Evolutionary conservation across 2,888 invertebrate genomes (phyloP), one percentile per base, ranked within the genome.

Genomic region (Pristionchus fissidentatus): DNA sequence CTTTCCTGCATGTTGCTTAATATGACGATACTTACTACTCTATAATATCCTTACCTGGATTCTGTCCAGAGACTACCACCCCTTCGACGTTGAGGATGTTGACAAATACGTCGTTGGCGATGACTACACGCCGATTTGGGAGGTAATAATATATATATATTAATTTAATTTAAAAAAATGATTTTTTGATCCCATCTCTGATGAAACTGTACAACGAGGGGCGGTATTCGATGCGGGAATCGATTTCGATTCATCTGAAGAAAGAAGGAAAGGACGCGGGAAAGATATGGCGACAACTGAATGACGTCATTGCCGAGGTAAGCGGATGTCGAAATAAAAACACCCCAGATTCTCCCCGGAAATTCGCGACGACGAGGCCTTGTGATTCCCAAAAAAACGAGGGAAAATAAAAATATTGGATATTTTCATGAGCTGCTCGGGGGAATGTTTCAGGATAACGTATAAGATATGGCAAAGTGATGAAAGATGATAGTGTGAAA

Each of bases 41-140:
- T 10, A 10, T 13, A 49, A 49, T 13, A 49, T 49, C 13, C 49
- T n/a, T 49, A n/a, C n/a, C n/a, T n/a, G n/a, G n/a, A n/a, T n/a
- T n/a, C n/a, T 15, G 41, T 43, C 1, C 22, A 80, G 80, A 29
- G 95, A 96, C 89, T 98, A 98, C 93, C 94, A 97, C 93, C 98
- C 98, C 0, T 97, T 98, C 90, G 95, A 98, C 93, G 93, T 95
- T 0, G 93, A 94, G 3, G 94, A 95, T 90, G 92, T 95, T 46
- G 95, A 97, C 90, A 97, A 97, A 92, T 98, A 98, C 92, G 96
- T 98, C 1, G 96, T 98, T 0, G 96, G 96, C 0, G 97, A 97
- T 92, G 96, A 97, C 92, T 98, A 98, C 92, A 93, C 96, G 62
- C 98, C 98, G 0, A 95, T 96, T 15, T 98, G 98, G 98, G 94